phyloP scores from a whole-genome alignment of 2,113 vertebrate species.

The Peromyscus californicus region DNA sequence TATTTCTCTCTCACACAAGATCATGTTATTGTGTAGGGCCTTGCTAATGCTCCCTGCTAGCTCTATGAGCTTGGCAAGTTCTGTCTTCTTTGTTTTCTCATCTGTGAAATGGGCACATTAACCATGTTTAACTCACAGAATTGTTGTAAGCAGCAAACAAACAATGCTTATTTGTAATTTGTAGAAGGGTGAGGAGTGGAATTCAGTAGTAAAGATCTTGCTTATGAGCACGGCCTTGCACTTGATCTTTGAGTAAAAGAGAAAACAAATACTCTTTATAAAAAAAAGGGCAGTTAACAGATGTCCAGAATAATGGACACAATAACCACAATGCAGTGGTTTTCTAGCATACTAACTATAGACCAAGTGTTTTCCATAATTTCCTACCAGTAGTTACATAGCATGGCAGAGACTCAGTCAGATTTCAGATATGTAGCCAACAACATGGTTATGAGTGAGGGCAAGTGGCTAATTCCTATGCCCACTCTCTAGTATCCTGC shows the following conservation, averaged over 20 bases:
- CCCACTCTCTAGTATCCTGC: neutral
- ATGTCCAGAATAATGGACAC: neutral
- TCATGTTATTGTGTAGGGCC: neutral
- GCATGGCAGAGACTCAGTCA: neutral
- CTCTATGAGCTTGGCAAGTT: conserved; percentile 15
- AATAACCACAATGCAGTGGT: neutral
- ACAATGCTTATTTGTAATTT: neutral
- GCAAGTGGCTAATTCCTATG: neutral
- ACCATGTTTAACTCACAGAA: neutral
- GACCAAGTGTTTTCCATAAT: neutral
- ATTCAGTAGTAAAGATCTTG: neutral
- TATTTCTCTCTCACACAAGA: neutral
- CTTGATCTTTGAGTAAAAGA: neutral
- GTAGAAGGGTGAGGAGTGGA: neutral
- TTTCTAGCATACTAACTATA: neutral
- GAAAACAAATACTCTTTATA: neutral
- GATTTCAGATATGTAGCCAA: neutral
- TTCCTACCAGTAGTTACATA: neutral
- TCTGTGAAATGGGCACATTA: neutral
- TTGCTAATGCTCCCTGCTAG: neutral
- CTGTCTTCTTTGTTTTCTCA: conserved; percentile 37
- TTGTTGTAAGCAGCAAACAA: neutral
- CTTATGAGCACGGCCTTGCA: neutral
- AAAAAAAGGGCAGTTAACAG: neutral
- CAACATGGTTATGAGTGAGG: neutral